phyloP scores from a whole-genome alignment of 2,888 invertebrate genomes.

The Branchellion lobata region DNA sequence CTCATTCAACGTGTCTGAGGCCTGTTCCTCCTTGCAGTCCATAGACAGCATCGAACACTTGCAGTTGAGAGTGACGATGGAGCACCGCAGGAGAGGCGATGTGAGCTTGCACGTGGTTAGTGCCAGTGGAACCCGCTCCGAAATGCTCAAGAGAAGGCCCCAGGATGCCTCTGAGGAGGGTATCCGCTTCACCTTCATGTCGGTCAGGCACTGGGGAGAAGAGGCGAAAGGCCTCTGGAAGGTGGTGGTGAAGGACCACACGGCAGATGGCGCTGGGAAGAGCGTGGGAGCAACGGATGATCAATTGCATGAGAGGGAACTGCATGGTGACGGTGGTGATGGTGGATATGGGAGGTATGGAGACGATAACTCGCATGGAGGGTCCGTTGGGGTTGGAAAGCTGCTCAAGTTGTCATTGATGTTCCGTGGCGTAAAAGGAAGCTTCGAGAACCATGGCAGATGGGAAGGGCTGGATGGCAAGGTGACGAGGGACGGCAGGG shows the following conservation, averaged over 20 bases:
- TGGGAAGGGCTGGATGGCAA: conserved; percentile 14
- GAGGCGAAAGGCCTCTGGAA: conserved; percentile 57
- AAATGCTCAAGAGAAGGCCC: conserved; percentile 55
- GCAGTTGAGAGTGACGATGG: conserved; percentile 54
- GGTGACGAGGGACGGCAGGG: conserved; percentile 7
- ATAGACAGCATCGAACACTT: conserved; percentile 59
- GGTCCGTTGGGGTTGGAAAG: conserved; percentile 20
- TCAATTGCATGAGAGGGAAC: neutral
- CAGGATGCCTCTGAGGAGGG: conserved; percentile 53
- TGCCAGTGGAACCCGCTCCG: conserved; percentile 55
- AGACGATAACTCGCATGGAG: too few species aligned
- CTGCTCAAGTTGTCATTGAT: conserved; percentile 45
- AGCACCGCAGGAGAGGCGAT: conserved; percentile 56
- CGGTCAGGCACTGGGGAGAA: conserved; percentile 60
- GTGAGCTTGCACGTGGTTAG: conserved; percentile 56
- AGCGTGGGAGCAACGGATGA: neutral
- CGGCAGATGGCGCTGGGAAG: neutral
- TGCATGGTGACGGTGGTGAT: neutral
- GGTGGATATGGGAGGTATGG: neutral
- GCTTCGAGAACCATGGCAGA: conserved; percentile 32
- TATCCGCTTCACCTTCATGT: conserved; percentile 59
- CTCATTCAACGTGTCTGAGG: conserved; percentile 50
- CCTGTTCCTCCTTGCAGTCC: conserved; percentile 49
- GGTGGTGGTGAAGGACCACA: conserved; percentile 53
- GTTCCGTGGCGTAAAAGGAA: conserved; percentile 44